Evolutionary conservation across 1,140 invertebrate genomes (phyloP), one percentile per base, ranked within the genome.

Genomic region (Atta texana): DNA sequence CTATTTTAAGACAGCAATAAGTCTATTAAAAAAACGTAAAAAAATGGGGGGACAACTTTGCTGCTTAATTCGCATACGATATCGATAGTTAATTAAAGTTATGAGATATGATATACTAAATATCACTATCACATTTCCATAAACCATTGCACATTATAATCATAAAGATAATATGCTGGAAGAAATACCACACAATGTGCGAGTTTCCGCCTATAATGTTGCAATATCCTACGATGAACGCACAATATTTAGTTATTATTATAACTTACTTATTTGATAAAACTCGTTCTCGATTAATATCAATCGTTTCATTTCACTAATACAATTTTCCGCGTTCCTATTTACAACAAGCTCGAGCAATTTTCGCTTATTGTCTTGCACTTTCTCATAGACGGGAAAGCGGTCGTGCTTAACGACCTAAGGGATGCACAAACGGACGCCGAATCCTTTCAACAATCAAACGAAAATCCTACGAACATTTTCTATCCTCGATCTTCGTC

Each of bases 321-420:
- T 59, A 77, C 72, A 66, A 21, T 77, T 85, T 76, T 69, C 34
- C 57, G 2, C 68, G 53, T 63, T 3, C 49, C 18, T 53, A 76
- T 64, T 85, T 66, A 28, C 34, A 44, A 18, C 18, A 34, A 8
- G 21, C 74, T 59, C 77, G n/a, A 39, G 16, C 16, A 28, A 85
- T 77, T 61, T 85, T 78, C 55, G n/a, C 28, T 77, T 53, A 63
- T 88, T 78, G 31, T 71, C 57, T 64, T 49, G 21, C 21, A 59
- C 28, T 55, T 64, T 18, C 18, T 7, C 66, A 3, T 16, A 72
- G 18, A 44, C 68, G 24, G 24, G 24, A 31, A 31, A 31, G 24
- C n/a, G 24, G 14, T 61, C 18, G 55, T 61, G 44, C 39, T 82
- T 74, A 61, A 82, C 68, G 68, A 74, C 55, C 66, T 28, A 10